Evolutionary conservation across 1,140 invertebrate genomes (phyloP).

Genomic region (Drosophila simulans): DNA sequence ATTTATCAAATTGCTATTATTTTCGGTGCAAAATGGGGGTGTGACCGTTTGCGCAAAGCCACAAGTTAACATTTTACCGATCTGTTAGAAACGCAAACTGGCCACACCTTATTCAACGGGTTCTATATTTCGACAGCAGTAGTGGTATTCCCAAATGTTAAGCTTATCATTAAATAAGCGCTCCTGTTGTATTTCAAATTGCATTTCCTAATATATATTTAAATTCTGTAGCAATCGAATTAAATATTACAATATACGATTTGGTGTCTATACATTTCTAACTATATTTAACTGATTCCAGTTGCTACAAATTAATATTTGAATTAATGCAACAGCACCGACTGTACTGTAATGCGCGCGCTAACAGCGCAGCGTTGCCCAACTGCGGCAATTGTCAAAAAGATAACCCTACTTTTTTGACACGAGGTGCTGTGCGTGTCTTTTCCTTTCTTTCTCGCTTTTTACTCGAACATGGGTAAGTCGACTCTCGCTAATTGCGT

Average conservation of each 20-base stretch:
- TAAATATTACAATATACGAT: no score
- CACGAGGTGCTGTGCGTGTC: conserved; percentile 76
- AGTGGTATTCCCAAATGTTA: no score
- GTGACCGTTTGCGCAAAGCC: not conserved
- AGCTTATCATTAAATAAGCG: no score
- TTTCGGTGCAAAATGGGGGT: conserved; percentile 17
- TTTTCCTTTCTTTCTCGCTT: conserved; percentile 85
- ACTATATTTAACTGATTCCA: not conserved
- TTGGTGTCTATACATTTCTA: not conserved
- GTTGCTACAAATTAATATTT: not conserved
- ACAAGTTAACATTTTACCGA: not conserved
- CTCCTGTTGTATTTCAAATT: no score
- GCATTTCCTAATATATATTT: no score
- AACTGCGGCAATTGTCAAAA: conserved; percentile 34
- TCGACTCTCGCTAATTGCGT: conserved; percentile 70
- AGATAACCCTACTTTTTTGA: conserved; percentile 76
- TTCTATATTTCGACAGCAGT: not conserved
- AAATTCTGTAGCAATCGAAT: no score
- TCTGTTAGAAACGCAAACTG: not conserved
- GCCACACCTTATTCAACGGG: not conserved
- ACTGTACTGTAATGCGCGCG: conserved; percentile 7
- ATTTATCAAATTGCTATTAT: conserved; percentile 12
- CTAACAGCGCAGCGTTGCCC: conserved; percentile 40
- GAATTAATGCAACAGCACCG: conserved; percentile 3
- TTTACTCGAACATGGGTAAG: conserved; percentile 84